These are phyloP conservation scores for Melieria omissa DNA, from an alignment of 2,888 invertebrate species.

Conservation along the genomic window DNA sequence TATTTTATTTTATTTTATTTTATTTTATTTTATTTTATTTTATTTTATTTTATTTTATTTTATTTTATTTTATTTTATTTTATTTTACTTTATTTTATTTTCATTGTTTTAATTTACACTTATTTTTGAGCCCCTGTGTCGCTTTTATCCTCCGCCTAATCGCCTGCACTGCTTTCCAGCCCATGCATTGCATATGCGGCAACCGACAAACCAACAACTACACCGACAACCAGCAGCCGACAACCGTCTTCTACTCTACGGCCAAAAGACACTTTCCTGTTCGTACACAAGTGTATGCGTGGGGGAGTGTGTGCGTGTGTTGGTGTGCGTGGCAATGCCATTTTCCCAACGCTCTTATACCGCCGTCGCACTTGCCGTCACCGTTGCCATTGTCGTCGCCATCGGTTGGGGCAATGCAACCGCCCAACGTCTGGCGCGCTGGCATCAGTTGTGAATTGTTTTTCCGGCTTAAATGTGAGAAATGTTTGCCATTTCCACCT, in stretches of 20 bases:
- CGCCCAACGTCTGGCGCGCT: slow-evolving; percentile 7
- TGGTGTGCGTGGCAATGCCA: slow-evolving; percentile 28
- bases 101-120: too few relatives aligned
- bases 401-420: neutral
- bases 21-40: too few relatives aligned
- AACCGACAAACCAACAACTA: slow-evolving; percentile 6
- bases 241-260: slow-evolving; percentile 28
- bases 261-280: slow-evolving; percentile 26
- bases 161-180: too few relatives aligned
- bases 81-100: too few relatives aligned
- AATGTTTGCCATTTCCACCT: slow-evolving; percentile 51
- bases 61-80: too few relatives aligned
- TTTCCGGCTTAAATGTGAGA: slow-evolving; percentile 51
- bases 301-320: slow-evolving; percentile 16
- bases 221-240: slow-evolving; percentile 18
- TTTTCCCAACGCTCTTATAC: too few relatives aligned
- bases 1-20: too few relatives aligned
- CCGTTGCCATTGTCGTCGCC: too few relatives aligned
- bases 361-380: too few relatives aligned
- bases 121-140: too few relatives aligned
- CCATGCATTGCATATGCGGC: neutral
- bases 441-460: slow-evolving; percentile 53
- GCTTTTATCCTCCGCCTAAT: too few relatives aligned
- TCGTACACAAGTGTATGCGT: slow-evolving; percentile 5
- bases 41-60: too few relatives aligned